Evolutionary conservation across 1,140 invertebrate genomes (phyloP), one percentile per base, ranked within the genome.

Genomic region (Agrilus planipennis): DNA sequence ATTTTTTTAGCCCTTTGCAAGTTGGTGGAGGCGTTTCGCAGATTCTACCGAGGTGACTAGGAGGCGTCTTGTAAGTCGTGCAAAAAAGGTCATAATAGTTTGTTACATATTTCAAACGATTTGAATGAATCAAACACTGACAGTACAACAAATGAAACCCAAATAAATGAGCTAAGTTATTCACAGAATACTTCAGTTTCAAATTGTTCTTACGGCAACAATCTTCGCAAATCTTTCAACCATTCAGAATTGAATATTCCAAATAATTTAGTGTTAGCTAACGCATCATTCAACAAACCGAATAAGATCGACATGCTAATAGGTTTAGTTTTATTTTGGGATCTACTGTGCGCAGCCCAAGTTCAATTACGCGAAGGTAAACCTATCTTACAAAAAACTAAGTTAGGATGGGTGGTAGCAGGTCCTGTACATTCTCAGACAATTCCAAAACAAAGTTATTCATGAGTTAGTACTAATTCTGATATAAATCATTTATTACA

Each of bases 271-370:
- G 11, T 20, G 2, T 41, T 52, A 20, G 42, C 46, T 15, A 55
- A 61, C 30, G 46, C 45, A 3, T 43, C 49, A 36, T 59, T 51
- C 49, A 34, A 49, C 23, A 16, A 45, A 7, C n/a, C 36, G 6
- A 14, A 31, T n/a, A 11, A 22, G 14, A 41, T 55, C 12, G 49
- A 53, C 42, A 7, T 51, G 11, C 29, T 52, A 21, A 18, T 52
- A 15, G 50, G 50, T n/a, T 47, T 47, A 14, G 34, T 40, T 23
- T 30, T 47, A 34, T 49, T 47, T 47, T 45, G 30, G 12, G 42
- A 47, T 4, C 7, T 52, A 10, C 14, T 49, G 9, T 28, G 40
- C 14, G 18, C 23, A 4, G 44, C 29, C 4, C 38, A 47, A 35
- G 40, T 49, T 21, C 44, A 42, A 36, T 18, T 45, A 25, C 27